Evolutionary conservation across 2,888 invertebrate species (phyloP), one percentile per base, ranked within the genome.

Genomic region (Leptinotarsa peninsularis): DNA sequence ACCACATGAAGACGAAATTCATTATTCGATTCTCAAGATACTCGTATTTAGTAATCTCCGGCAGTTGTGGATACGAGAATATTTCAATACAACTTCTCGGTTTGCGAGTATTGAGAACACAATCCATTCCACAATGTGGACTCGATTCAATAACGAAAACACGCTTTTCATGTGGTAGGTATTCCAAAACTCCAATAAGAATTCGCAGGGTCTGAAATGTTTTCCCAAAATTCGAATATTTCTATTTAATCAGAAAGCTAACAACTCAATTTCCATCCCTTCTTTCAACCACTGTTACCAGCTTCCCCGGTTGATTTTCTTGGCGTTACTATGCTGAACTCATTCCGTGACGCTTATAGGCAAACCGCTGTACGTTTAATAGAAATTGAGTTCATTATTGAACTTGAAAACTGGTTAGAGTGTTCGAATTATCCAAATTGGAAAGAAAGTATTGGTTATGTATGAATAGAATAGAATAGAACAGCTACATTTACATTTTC

Each of bases 301-400:
- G 63, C 73, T 66, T 72, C 75, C 33, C 71, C 73, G 74, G 78
- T 81, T 82, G 80, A 83, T 82, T 81, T 82, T 80, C 81, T 81
- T 82, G 74, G 78, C 78, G 77, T 79, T 81, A 79, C 80, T 80
- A 79, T 80, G 79, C 79, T 77, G 80, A 83, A 83, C 81, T 76
- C 76, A 83, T 79, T 79, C 78, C 78, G 63, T 76, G 78, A 81
- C 80, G 56, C 80, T 82, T 82, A 81, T 80, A 79, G 81, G 75
- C 78, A 78, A 83, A 80, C 80, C 81, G 80, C 82, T 81, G 80
- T 77, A 81, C 82, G 81, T 83, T 82, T 82, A 84, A 84, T 84
- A 82, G 82, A 82, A 83, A 83, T 82, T 82, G 81, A 82, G 80
- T 82, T 82, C 82, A 83, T 83, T 83, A 83, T 83, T 81, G 82